Percentiles rank a stretch among this genome's conserved stretches.
phyloP scores from a whole-genome alignment of 2,113 vertebrate genomes.

The Narcine bancroftii region DNA sequence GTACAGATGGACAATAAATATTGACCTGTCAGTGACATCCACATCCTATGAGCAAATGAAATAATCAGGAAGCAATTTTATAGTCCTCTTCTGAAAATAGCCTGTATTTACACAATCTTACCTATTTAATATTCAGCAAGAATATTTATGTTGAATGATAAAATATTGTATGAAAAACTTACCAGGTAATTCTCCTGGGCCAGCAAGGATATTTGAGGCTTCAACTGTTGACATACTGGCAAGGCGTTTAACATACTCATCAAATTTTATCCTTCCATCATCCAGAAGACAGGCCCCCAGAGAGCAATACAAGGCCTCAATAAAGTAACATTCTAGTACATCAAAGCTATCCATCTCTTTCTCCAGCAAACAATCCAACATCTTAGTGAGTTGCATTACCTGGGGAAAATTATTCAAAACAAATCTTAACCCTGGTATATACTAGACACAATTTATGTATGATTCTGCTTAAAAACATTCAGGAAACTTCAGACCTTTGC shows the following conservation, averaged over 20 bases:
- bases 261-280: conserved; percentile 65
- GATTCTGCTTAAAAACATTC: neutral
- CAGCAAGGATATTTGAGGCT: conserved; percentile 57
- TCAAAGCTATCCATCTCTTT: conserved; percentile 50
- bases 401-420: conserved; percentile 44
- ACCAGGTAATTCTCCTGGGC: conserved; percentile 84
- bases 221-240: conserved; percentile 58
- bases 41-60: no score
- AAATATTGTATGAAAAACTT: neutral
- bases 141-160: neutral
- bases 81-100: neutral
- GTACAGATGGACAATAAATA: no score
- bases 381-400: conserved; percentile 75
- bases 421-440: neutral
- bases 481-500: neutral
- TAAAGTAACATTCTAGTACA: conserved; percentile 77
- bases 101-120: neutral
- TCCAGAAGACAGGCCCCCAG: conserved; percentile 76
- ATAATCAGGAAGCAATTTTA: neutral
- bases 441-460: neutral
- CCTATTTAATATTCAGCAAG: neutral
- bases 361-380: conserved; percentile 69
- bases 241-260: conserved; percentile 67
- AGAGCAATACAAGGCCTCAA: conserved; percentile 86
- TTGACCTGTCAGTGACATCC: no score